Base-by-base conservation (phyloP, 2,888 invertebrate species). In the Trissolcus brochymenae region DNA sequence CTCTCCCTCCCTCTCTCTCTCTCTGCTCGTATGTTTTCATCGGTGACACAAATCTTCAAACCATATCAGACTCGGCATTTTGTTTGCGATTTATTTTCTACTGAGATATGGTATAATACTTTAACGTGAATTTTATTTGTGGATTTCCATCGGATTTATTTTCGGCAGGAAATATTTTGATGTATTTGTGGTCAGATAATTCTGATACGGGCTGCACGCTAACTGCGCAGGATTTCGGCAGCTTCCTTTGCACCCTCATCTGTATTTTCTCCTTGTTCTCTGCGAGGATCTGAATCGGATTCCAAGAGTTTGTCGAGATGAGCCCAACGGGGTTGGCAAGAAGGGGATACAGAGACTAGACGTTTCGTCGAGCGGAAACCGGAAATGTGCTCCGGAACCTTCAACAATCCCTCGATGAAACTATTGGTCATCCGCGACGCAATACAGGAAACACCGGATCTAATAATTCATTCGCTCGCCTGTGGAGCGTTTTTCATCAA, bases 351-450 rank as follows among this genome's bases (percentile, higher is more conserved):
- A 73, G 80, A 81, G 81, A 81, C 78, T 80, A 82, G 82, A 84
- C 83, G 84, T 84, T 84, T 82, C 86, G 84, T 78, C 80, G 80
- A 83, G 83, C 90, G 90, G 90, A 90, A 90, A 86, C 86, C 86
- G 90, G 90, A 90, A 89, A 90, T 89, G 90, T 89, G 89, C 85
- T 86, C 87, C 90, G 90, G 90, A 89, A 89, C 85, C 88, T 88
- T 89, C 87, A 88, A 89, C 89, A 89, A 89, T 89, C 87, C 88
- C 88, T 88, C 88, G 89, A 88, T 88, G 88, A 89, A 89, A 88
- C 89, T 88, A 88, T 89, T 88, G 89, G 89, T 88, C 89, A 89
- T 89, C 87, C 88, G 84, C 88, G 87, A 88, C 87, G 88, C 87
- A 84, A 86, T 87, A 86, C 85, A 87, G 89, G 89, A 89, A 86